Evolutionary conservation across 2,888 invertebrate genomes (phyloP), one percentile per base, ranked within the genome.

Genomic region (Abrostola tripartita): DNA sequence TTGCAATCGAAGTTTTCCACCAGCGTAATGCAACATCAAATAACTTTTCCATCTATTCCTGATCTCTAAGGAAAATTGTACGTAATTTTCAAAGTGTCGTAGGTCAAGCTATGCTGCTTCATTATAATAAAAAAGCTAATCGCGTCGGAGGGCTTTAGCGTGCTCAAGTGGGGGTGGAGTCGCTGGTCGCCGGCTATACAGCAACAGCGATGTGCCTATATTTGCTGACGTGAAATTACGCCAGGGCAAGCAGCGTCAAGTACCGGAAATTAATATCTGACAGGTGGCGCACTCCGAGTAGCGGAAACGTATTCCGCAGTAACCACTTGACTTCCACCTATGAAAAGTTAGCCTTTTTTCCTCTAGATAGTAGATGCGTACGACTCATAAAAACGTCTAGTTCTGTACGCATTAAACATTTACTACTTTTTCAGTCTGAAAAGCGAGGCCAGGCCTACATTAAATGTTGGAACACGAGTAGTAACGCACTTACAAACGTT

Each of bases 241-340:
- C 67, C 61, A 52, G 79, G 84, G 80, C 78, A 82, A 79, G 81
- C 80, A 79, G 76, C 79, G 83, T 85, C 86, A 84, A 88, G 87
- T 83, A 70, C 86, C 92, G 92, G 93, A 93, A 92, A 93, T 93
- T 92, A 92, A 90, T 90, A 89, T 89, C 85, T 85, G 88, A 84
- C 89, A 88, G 88, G 87, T 89, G 79, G 81, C 76, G 79, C 84
- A 84, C 81, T 75, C 71, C 62, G 59, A 66, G 61, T 69, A 65
- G 73, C 77, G 84, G 84, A 86, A 85, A 82, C 72, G 69, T 77
- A 75, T 74, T 72, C 70, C 73, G 68, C 53, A 58, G 69, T 78
- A 73, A 62, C 81, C 78, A 75, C 79, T 82, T 76, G 61, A 68
- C 71, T 61, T 58, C 50, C 51, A 57, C 51, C 61, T 61, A 57